Evolutionary conservation across 2,113 vertebrate genomes (phyloP), one percentile per base, ranked within the genome.

Genomic region (Bombycilla garrulus): DNA sequence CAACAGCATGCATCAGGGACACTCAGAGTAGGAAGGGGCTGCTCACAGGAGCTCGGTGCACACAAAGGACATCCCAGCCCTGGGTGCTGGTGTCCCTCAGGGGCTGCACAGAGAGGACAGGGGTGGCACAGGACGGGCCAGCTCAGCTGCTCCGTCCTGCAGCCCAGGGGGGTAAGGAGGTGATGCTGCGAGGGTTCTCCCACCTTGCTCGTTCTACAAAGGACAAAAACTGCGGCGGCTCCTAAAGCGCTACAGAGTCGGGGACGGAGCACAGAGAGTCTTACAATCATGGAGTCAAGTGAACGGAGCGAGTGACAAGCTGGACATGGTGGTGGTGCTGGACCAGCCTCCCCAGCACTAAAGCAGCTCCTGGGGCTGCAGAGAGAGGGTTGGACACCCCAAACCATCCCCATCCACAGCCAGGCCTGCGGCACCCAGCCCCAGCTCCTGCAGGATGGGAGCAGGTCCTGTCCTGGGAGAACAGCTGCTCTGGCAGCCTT

Each of bases 221-320:
- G 92, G 81, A 77, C 65, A 70, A 38, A 81, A 76, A 42, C 62
- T 20, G 35, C 45, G 31, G 86, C 6, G 24, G 48, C 64, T 91
- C 70, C 90, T 42, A 79, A 78, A 31, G 48, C 5, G 50, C 76
- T 45, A 92, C 89, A 74, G 76, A 76, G 81, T 88, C 21, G 10
- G 65, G 73, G 92, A 91, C 81, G 78, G 74, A 53, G 93, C 79
- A 93, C 84, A 81, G 90, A 81, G 90, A 50, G 80, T 74, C 87
- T 79, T 95, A 96, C 83, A 92, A 85, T 25, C 90, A 84, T n/a
- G 24, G 93, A 92, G 88, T 90, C 60, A 42, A 17, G 50, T 80
- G 78, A 95, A 69, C 33, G 10, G 79, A 92, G 88, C 36, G 42
- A 94, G 29, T 26, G 80, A 81, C 81, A n/a, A 65, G 80, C 80